Base-by-base conservation (phyloP, 2,888 invertebrate species). In the Julus scandinavius region DNA sequence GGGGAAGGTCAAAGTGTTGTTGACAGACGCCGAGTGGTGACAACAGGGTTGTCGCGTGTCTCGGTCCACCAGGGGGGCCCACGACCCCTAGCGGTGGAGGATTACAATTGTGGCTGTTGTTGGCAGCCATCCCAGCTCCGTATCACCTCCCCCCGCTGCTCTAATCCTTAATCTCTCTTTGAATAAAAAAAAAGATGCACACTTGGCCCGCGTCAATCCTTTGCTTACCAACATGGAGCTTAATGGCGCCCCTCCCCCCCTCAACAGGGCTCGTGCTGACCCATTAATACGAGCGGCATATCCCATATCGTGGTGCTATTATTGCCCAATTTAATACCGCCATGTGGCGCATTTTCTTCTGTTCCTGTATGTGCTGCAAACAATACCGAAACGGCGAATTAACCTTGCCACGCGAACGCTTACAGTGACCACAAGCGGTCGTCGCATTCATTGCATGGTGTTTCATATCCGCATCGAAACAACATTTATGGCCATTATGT, bases 81-180 rank as follows among this genome's bases (percentile, higher is more conserved):
- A 17, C 41, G 84, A 84, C 84, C 41, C 84, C 40, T 84, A 84
- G 84, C 84, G 84, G 84, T 84, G 11, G 84, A 20, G 84, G 84
- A 84, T 84, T 84, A 84, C 41, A 58, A 58, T 58, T 58, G 58
- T 17, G 58, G 58, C 58, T 15, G 58, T 58, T 58, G 58, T 58
- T 58, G 58, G 58, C 58, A 84, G 38, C 84, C 84, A 84, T 13
- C 38, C 84, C 84, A 80, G 80, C 80, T 80, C 80, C 38, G 80
- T 80, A 11, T 80, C 20, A n/a, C 41, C 84, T 84, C 84, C 84
- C 41, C 84, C 84, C 41, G 84, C 84, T 84, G 84, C 84, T 84
- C 84, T 84, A 84, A 84, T 84, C 84, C 84, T 84, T 84, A 84
- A 84, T 84, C 84, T 84, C 84, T 84, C 15, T 84, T 84, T 84